phyloP scores from a whole-genome alignment of 2,888 invertebrate genomes.

The Ophion ventricosus region DNA sequence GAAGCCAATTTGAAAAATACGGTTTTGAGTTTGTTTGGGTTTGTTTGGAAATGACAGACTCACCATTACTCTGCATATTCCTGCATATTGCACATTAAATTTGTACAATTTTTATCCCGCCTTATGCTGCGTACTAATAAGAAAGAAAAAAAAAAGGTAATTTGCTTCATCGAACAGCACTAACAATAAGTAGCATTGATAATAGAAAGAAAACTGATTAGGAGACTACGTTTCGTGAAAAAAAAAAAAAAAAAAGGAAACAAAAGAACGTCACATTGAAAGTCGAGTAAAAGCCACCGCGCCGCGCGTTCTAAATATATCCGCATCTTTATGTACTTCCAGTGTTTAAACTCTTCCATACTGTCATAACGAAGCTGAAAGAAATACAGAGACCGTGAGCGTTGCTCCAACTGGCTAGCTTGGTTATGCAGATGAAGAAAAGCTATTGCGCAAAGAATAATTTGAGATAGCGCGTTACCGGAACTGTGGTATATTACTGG shows the following conservation, averaged over 20 bases:
- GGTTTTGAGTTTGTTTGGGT: no score
- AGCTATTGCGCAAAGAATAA: slow-evolving; percentile 53
- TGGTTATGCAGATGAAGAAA: slow-evolving; percentile 24
- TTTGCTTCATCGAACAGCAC: no score
- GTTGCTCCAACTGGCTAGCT: slow-evolving; percentile 41
- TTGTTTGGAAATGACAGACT: no score
- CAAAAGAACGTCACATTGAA: slow-evolving; percentile 50
- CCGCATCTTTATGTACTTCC: slow-evolving; percentile 71
- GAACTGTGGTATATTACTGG: no score
- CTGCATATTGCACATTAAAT: no score
- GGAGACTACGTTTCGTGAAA: slow-evolving; percentile 32
- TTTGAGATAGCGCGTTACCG: slow-evolving; percentile 4
- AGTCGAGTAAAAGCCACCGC: slow-evolving; percentile 56
- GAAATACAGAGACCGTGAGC: slow-evolving; percentile 42
- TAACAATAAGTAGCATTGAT: neutral
- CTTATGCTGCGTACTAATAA: neutral
- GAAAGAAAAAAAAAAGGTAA: neutral
- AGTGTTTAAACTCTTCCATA: slow-evolving; percentile 71
- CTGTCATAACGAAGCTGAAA: slow-evolving; percentile 54
- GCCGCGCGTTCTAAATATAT: slow-evolving; percentile 75
- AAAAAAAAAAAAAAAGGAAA: slow-evolving; percentile 31
- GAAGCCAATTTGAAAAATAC: no score
- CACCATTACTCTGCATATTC: no score
- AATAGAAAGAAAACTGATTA: neutral
- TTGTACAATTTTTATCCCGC: no score